Percentiles rank a stretch among this genome's conserved stretches.
Evolutionary conservation across 2,888 invertebrate genomes (phyloP).

Genomic region (Parascotia fuliginaria): DNA sequence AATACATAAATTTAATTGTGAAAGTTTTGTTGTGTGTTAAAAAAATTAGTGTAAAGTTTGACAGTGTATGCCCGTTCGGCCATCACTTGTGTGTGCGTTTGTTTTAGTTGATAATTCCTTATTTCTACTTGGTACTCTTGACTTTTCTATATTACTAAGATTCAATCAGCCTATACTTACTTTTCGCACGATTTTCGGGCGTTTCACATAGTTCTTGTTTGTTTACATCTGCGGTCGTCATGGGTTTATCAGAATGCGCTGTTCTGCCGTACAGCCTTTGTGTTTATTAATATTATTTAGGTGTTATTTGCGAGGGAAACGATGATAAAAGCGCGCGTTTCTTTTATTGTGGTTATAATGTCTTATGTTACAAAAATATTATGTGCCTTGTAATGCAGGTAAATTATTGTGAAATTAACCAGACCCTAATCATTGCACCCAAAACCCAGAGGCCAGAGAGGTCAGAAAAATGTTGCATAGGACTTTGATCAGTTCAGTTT

Average conservation of each 20-base stretch:
- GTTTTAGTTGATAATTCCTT: slow-evolving; percentile 67
- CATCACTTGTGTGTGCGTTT: slow-evolving; percentile 70
- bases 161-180: slow-evolving; percentile 17
- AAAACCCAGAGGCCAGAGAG: too few species aligned
- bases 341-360: too few species aligned
- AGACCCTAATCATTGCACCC: too few species aligned
- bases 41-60: slow-evolving; percentile 68
- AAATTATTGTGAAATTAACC: slow-evolving; percentile 11
- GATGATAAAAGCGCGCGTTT: slow-evolving; percentile 2
- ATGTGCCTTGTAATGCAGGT: too few species aligned
- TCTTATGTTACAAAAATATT: too few species aligned
- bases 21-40: slow-evolving; percentile 72
- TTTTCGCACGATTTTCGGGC: slow-evolving; percentile 5
- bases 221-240: slow-evolving; percentile 62
- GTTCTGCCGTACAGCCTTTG: slow-evolving; percentile 50
- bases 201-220: slow-evolving; percentile 38
- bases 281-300: slow-evolving; percentile 54
- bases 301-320: neutral
- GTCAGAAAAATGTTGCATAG: neutral
- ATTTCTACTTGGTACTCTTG: slow-evolving; percentile 25
- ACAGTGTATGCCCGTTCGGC: slow-evolving; percentile 75
- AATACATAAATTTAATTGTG: slow-evolving; percentile 64
- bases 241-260: slow-evolving; percentile 51
- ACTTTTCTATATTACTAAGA: slow-evolving; percentile 9
- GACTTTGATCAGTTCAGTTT: slow-evolving; percentile 8